Evolutionary conservation across 2,113 vertebrate genomes (phyloP), one percentile per base, ranked within the genome.

Genomic region (Menura novaehollandiae): DNA sequence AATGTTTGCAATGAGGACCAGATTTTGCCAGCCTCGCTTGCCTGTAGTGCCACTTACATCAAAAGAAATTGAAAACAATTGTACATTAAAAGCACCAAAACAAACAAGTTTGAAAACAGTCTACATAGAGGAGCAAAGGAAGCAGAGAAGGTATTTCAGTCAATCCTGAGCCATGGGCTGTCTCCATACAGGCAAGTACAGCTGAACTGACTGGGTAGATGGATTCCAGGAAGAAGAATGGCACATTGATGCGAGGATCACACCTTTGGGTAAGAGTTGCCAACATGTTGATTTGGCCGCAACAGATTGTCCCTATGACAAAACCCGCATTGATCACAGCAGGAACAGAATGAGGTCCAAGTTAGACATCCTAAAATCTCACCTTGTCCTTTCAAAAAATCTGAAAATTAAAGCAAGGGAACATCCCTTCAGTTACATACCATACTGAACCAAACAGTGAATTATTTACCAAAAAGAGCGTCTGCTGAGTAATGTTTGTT

Each of bases 1-100:
- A 96, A 96, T 72, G 68, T 86, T 93, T 88, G 85, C 75, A 88
- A 0, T 19, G 83, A 95, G 75, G 76, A 94, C 72, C 85, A 95
- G 52, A 93, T 93, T 88, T 74, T 92, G 79, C 95, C 90, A 96
- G 88, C 47, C 72, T 88, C 1, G 0, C 75, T 88, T 77, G 77
- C 88, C 47, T 94, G 75, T 91, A 94, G 82, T 90, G 75, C 91
- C 90, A 96, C 94, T 96, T 94, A 63, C 4, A 86, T 62, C 35
- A 63, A 59, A 93, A 88, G 64, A 81, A 83, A 77, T 83, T 90
- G 88, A 90, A 93, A 93, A 94, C 75, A 88, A 93, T 90, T 56
- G 72, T 55, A 71, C 59, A 27, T 23, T 52, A 71, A 35, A 85
- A 80, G 39, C 55, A 88, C 46, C 67, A 55, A 77, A 89, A 83